Evolutionary conservation across 2,113 vertebrate species (phyloP).

Genomic region (Apeltes quadracus): DNA sequence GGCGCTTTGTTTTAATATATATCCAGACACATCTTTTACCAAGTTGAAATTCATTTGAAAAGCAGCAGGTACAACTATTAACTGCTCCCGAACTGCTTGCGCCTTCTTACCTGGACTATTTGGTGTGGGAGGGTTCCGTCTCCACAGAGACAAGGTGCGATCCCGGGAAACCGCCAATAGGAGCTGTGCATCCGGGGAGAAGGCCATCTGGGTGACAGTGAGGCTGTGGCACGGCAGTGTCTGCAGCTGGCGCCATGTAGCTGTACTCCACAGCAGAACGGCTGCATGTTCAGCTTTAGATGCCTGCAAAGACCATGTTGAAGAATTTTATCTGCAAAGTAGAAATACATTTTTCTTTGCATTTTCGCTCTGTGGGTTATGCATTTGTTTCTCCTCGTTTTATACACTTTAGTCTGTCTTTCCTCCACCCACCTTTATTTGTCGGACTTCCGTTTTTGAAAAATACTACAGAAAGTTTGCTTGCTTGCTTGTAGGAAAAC

Average conservation of each 20-base stretch:
- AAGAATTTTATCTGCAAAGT: background rate
- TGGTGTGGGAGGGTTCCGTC: conserved; percentile 58
- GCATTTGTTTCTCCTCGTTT: background rate
- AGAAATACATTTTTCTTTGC: background rate
- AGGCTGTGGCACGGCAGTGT: conserved; percentile 89
- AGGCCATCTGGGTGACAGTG: conserved; percentile 96
- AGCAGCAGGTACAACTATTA: conserved; percentile 3
- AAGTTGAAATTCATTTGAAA: conserved; percentile 24
- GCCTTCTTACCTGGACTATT: conserved; percentile 65
- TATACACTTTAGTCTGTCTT: background rate
- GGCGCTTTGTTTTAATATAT: conserved; percentile 38
- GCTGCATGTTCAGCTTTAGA: conserved; percentile 93
- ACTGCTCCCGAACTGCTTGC: background rate
- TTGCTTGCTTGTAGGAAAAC: background rate
- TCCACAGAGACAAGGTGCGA: conserved; percentile 96
- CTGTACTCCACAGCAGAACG: conserved; percentile 91
- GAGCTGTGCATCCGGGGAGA: conserved; percentile 89
- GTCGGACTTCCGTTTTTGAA: background rate
- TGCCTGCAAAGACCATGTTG: conserved; percentile 77
- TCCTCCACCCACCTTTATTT: background rate
- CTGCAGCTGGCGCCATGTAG: conserved; percentile 91
- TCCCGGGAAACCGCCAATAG: conserved; percentile 94
- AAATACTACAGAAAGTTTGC: background rate
- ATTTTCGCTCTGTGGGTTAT: background rate
- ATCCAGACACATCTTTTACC: conserved; percentile 41